These are phyloP conservation scores for Loriculus beryllinus DNA, from an alignment of 2,797 vertebrate species.

Conservation along the genomic window DNA sequence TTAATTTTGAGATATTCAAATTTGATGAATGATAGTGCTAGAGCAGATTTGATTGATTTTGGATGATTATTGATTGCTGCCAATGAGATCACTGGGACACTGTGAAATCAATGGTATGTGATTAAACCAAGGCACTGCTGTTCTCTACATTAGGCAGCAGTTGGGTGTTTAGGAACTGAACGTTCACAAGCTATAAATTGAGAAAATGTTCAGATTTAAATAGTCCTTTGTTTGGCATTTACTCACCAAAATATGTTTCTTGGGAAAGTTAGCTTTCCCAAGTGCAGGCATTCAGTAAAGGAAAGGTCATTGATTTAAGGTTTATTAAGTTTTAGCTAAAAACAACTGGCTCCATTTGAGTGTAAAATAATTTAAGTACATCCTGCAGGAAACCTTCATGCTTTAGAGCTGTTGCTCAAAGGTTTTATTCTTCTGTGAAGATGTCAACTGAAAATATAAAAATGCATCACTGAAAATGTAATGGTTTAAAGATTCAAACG, in stretches of 20 bases:
- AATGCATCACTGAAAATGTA: slow-evolving; percentile 78
- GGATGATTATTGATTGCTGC: slow-evolving; percentile 81
- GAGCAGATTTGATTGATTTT: slow-evolving; percentile 79
- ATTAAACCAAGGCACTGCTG: slow-evolving; percentile 70
- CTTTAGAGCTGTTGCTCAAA: slow-evolving; percentile 71
- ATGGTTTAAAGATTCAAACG: slow-evolving; percentile 75
- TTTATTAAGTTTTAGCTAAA: slow-evolving; percentile 81
- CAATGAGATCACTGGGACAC: slow-evolving; percentile 78
- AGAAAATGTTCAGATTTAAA: slow-evolving; percentile 71
- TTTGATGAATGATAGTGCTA: slow-evolving; percentile 77
- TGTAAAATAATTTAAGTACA: slow-evolving; percentile 78
- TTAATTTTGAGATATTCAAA: slow-evolving; percentile 74
- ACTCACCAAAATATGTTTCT: slow-evolving; percentile 73
- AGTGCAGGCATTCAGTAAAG: slow-evolving; percentile 67
- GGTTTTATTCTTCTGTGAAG: slow-evolving; percentile 77
- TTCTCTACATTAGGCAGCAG: slow-evolving; percentile 52
- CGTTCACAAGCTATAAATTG: slow-evolving; percentile 73
- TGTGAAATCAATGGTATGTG: slow-evolving; percentile 75
- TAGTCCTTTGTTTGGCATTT: slow-evolving; percentile 73
- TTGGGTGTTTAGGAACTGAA: slow-evolving; percentile 62
- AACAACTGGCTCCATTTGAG: slow-evolving; percentile 76
- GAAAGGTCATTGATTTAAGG: slow-evolving; percentile 77
- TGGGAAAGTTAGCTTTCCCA: slow-evolving; percentile 71
- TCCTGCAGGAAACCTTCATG: slow-evolving; percentile 76
- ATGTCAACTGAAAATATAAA: slow-evolving; percentile 82